Evolutionary conservation across 2,797 vertebrate genomes (phyloP).

Genomic region (Adelosebastes latens): DNA sequence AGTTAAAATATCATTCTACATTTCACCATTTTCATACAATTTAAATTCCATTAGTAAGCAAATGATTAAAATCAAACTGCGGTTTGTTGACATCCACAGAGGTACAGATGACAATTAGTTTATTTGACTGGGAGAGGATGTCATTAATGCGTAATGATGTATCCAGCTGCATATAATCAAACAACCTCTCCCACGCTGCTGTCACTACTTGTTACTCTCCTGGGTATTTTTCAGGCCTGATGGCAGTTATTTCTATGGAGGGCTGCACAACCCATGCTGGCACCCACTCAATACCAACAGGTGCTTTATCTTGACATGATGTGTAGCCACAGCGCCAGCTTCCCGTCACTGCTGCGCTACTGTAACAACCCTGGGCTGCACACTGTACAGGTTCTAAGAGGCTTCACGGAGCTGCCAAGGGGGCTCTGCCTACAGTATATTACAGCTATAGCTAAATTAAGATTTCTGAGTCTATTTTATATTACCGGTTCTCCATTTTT

Average conservation of each 20-base stretch:
- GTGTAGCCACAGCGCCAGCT: constrained; percentile 41
- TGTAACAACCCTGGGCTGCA: constrained; percentile 31
- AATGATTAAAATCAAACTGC: constrained; percentile 7
- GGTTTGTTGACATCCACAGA: constrained; percentile 21
- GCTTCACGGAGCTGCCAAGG: not conserved
- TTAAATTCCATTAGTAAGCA: not conserved
- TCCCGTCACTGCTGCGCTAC: constrained; percentile 54
- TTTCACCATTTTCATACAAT: not conserved
- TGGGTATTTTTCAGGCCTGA: constrained; percentile 32
- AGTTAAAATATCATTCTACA: not conserved
- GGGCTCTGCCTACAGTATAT: not conserved
- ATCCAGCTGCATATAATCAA: constrained; percentile 32
- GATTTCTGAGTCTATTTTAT: not conserved
- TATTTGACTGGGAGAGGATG: constrained; percentile 15
- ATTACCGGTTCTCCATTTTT: constrained; percentile 90
- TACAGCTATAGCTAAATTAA: constrained; percentile 2
- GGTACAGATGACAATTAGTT: constrained; percentile 13
- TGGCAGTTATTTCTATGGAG: constrained; percentile 59
- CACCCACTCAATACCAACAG: constrained; percentile 66
- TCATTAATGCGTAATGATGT: constrained; percentile 41
- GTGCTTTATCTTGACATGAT: constrained; percentile 49
- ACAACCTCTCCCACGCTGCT: constrained; percentile 39
- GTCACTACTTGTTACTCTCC: constrained; percentile 55
- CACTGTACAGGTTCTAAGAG: not conserved
- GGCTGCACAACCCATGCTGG: constrained; percentile 54